Evolutionary conservation across 2,888 invertebrate genomes (phyloP).

Genomic region (Drosophila sordidapex): DNA sequence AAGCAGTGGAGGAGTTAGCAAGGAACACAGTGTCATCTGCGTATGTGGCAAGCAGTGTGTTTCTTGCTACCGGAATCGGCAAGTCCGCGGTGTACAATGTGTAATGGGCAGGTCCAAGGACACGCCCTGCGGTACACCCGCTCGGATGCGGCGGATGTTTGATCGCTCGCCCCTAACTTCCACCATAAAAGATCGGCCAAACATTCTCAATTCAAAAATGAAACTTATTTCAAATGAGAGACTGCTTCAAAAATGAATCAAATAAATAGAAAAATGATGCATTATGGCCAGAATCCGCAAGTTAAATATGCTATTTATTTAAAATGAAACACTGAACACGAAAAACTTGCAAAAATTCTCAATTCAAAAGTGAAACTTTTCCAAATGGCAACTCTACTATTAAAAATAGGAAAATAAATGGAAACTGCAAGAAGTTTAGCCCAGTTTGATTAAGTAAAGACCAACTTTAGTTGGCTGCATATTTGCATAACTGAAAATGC

Average conservation of each 20-base stretch:
- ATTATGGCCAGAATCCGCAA: not conserved
- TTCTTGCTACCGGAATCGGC: too few species aligned
- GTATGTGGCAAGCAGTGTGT: too few species aligned
- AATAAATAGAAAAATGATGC: not conserved
- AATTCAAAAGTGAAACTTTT: not conserved
- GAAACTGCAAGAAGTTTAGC: not conserved
- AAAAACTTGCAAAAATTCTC: not conserved
- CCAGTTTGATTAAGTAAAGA: not conserved
- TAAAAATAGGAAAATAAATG: not conserved
- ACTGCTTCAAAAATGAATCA: not conserved
- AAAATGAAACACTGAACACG: not conserved
- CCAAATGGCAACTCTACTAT: not conserved
- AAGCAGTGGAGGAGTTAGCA: too few species aligned
- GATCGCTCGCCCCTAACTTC: too few species aligned
- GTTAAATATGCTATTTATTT: not conserved
- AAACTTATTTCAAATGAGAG: not conserved
- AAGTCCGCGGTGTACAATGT: too few species aligned
- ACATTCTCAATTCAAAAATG: not conserved
- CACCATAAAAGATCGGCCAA: too few species aligned
- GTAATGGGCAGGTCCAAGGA: too few species aligned
- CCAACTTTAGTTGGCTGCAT: conserved; percentile 3
- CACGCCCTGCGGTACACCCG: too few species aligned
- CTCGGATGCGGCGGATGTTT: too few species aligned
- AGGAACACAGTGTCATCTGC: too few species aligned
- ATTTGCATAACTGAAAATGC: conserved; percentile 10